Base-by-base conservation (phyloP, 1,140 invertebrate genomes). In the Tetranychus urticae region DNA sequence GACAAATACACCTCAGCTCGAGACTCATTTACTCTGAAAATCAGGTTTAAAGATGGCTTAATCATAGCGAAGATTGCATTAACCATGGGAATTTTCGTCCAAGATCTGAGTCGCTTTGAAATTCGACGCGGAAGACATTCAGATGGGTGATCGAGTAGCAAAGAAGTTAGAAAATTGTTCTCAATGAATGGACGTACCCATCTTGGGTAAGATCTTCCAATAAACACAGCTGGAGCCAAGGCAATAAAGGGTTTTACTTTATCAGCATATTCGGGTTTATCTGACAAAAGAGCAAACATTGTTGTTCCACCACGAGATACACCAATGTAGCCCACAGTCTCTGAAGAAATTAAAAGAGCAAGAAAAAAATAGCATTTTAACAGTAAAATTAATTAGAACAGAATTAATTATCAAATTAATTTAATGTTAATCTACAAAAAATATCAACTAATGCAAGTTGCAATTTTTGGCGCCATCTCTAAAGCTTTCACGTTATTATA, bases 201-300 rank as follows among this genome's bases (percentile, higher is more conserved):
- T 8, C 5, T 52, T 52, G 14, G 14, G 6, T 52, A 14, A 33
- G 4, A 33, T 8, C 48, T 6, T 8, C 48, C 14, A n/a, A 52
- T 14, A 14, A 52, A 52, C 5, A 52, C 82, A 0, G 86, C 78
- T 2, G 87, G 88, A 1, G 82, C 86, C 48, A 91, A 70, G 0
- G 80, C 80, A 59, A 81, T 75, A 61, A 73, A 72, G 3, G 67
- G 62, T 63, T 68, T 69, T 12, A 75, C 64, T 61, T 81, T 82
- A 13, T 76, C 67, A 64, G 81, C 79, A 64, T 82, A 83, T 56
- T 81, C 75, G 0, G 81, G 80, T n/a, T 72, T 71, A 35, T 75
- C 74, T 12, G 79, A 79, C 13, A 76, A 70, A 77, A 84, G 78
- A 12, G 77, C 76, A 65, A 80, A 80, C 66, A 79, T 79, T 52